A percentile compares a stretch with the other conserved stretches of the same genome.
phyloP scores from a whole-genome alignment of 2,888 invertebrate species.

The Syritta pipiens region DNA sequence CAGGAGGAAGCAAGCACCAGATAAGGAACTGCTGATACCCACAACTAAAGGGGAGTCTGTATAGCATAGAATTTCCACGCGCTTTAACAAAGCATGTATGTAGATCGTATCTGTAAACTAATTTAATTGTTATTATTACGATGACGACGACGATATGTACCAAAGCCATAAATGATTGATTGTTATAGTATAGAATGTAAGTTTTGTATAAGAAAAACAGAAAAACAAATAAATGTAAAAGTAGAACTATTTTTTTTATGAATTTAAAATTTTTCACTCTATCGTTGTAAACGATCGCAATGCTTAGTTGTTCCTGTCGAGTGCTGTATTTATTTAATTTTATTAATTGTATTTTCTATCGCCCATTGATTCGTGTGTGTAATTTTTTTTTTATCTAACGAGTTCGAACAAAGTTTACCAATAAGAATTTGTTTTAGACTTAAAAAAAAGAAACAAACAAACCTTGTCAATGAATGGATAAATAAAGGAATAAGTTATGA shows the following conservation, averaged over 20 bases:
- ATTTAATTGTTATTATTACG: constrained; percentile 45
- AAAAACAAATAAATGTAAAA: constrained; percentile 1
- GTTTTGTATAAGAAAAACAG: constrained; percentile 32
- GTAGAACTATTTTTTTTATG: constrained; percentile 4
- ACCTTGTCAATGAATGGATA: constrained; percentile 37
- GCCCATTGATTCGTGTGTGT: constrained; percentile 1
- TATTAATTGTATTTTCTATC: constrained; percentile 8
- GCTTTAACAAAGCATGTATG: constrained; percentile 11
- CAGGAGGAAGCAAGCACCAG: constrained; percentile 77
- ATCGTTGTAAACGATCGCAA: not conserved
- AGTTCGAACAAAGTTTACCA: constrained; percentile 31
- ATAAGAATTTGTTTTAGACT: constrained; percentile 31
- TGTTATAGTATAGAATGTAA: constrained; percentile 38
- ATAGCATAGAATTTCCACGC: constrained; percentile 53
- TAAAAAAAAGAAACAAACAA: too few relatives aligned
- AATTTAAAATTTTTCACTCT: not conserved
- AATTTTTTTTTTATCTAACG: constrained; percentile 16
- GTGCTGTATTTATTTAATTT: constrained; percentile 53
- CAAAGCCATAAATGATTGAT: constrained; percentile 64
- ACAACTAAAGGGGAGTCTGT: constrained; percentile 70
- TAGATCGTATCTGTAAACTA: constrained; percentile 45
- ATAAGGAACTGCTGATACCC: constrained; percentile 76
- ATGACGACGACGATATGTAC: constrained; percentile 54
- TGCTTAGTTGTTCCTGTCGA: constrained; percentile 57
- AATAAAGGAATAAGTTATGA: constrained; percentile 17